Conservation (phyloP, 2,113 vertebrate species). For the Cephalophus harveyi region DNA sequence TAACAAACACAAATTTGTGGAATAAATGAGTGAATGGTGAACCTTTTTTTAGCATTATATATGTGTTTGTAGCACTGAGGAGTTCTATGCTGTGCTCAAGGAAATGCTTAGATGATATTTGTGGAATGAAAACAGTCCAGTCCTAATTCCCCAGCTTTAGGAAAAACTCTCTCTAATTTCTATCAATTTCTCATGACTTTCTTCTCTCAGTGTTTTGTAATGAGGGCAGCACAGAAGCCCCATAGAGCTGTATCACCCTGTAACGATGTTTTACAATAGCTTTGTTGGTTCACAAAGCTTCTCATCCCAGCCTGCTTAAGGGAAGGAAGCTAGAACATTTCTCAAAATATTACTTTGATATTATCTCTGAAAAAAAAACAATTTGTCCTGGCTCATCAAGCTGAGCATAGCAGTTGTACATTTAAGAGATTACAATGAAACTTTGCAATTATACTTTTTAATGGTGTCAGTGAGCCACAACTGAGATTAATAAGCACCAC, state of each 20-base stretch:
- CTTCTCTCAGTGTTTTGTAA: neutral
- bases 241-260: neutral
- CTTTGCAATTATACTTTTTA: neutral
- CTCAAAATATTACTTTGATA: neutral
- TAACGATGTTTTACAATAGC: neutral
- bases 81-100: neutral
- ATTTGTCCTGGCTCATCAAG: neutral
- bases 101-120: neutral
- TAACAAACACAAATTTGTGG: neutral
- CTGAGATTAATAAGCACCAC: neutral
- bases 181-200: neutral
- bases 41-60: neutral
- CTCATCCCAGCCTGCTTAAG: too few species aligned
- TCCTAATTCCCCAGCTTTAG: neutral
- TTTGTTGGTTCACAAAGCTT: neutral
- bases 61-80: neutral
- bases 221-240: neutral
- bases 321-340: neutral
- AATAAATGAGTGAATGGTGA: neutral
- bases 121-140: neutral
- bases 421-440: neutral
- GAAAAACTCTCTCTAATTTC: neutral
- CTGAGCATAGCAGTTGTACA: neutral
- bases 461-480: neutral
- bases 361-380: neutral